Evolutionary conservation across 2,888 invertebrate genomes (phyloP), one percentile per base, ranked within the genome.

Genomic region (Hybos culiciformis): DNA sequence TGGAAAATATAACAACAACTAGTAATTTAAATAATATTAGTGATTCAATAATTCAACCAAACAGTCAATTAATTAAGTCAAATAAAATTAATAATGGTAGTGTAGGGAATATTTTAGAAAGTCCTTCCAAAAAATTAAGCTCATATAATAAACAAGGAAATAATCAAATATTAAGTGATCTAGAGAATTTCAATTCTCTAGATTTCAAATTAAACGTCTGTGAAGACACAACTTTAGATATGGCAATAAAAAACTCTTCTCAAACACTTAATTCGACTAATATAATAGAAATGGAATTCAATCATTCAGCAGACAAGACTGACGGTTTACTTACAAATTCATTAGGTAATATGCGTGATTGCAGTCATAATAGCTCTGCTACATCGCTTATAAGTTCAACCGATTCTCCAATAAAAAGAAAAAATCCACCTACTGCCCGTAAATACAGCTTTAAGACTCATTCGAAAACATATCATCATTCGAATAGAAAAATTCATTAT

Each of bases 391-490:
- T 46, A 42, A 46, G 41, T 41, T 18, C 34, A 34, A 21, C 19
- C 23, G 46, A 42, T 24, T 15, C 21, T 11, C 21, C n/a, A 19
- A 37, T 42, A 44, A 41, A 46, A 51, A 38, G 48, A 43, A 43
- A 45, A 45, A 39, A 42, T 45, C 37, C 52, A 56, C 43, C 54
- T 52, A 32, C 44, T 19, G 21, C 45, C 50, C 58, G 65, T 46
- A 64, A 61, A 55, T 64, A 61, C 44, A 66, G 66, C 51, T 66
- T 66, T 45, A 66, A 65, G 49, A 66, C 66, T 21, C 63, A 65
- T 50, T 53, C 59, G 38, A 43, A 46, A 17, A 61, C 60, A 46
- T 49, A 55, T 20, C 55, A 54, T 48, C 52, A 61, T 48, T 52
- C 55, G 24, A 53, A 58, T 11, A 60, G 64, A 3, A 58, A 55